Evolutionary conservation across 2,888 invertebrate species (phyloP).

Genomic region (Selenia dentaria): DNA sequence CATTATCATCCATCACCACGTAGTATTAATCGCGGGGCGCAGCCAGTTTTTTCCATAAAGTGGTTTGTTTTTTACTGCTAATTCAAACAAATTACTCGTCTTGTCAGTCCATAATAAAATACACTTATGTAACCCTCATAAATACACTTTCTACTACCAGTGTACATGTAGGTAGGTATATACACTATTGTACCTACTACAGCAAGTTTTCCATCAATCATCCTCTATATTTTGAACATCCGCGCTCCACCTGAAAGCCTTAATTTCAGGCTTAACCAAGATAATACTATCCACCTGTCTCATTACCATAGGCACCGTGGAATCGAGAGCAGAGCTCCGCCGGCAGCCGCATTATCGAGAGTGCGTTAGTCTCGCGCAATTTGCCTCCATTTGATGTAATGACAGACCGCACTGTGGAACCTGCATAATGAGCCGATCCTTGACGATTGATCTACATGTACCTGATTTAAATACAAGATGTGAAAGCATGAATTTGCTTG

Average conservation of each 20-base stretch:
- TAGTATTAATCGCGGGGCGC: no score
- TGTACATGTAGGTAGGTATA: no score
- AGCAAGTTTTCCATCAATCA: no score
- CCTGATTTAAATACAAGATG: slow-evolving; percentile 29
- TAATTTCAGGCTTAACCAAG: slow-evolving; percentile 15
- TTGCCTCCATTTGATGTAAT: slow-evolving; percentile 81
- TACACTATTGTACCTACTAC: no score
- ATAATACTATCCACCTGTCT: slow-evolving; percentile 33
- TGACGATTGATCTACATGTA: slow-evolving; percentile 62
- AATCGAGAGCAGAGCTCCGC: slow-evolving; percentile 66
- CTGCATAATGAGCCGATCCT: slow-evolving; percentile 80
- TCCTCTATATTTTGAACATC: slow-evolving; percentile 2
- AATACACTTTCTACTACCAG: no score
- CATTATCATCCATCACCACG: no score
- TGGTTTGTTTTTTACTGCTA: no score
- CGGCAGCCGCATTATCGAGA: slow-evolving; percentile 65
- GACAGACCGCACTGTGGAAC: slow-evolving; percentile 75
- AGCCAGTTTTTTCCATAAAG: no score
- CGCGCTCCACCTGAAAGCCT: slow-evolving; percentile 5
- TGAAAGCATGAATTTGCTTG: not conserved
- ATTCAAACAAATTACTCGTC: no score
- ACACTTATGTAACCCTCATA: no score
- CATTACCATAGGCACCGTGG: slow-evolving; percentile 66
- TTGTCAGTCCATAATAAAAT: no score
- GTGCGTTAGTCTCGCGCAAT: slow-evolving; percentile 81